Conservation (phyloP, 2,888 invertebrate genomes). For the Psococerastis gibbosa region DNA sequence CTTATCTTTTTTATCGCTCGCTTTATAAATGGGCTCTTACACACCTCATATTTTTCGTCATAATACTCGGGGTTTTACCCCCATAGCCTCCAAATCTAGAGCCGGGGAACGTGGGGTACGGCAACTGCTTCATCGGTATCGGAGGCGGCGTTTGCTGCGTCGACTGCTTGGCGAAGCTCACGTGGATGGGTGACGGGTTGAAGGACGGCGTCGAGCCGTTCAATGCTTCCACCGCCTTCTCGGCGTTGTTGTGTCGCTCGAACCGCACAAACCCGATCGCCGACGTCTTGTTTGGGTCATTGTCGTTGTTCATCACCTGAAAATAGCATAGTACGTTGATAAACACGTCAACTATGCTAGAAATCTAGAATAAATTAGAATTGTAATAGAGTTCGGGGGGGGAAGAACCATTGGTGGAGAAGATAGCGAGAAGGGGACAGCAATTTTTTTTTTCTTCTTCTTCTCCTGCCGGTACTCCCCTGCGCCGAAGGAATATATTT, state of each 20-base stretch:
- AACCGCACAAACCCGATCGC: slow-evolving; percentile 35
- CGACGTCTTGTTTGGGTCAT: slow-evolving; percentile 32
- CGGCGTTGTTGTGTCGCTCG: slow-evolving; percentile 33
- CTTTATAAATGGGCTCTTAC: too few species aligned
- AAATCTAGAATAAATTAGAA: too few species aligned
- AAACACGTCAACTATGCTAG: too few species aligned
- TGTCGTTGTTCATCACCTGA: slow-evolving; percentile 4
- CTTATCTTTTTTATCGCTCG: too few species aligned
- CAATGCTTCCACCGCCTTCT: slow-evolving; percentile 32
- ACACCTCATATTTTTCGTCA: slow-evolving; percentile 1
- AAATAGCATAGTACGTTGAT: too few species aligned
- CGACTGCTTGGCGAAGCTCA: slow-evolving; percentile 35
- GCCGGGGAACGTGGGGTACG: neutral
- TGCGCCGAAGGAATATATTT: too few species aligned
- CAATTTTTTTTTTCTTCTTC: too few species aligned
- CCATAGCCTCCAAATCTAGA: neutral
- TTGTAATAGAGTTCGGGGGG: too few species aligned
- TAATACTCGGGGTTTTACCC: neutral
- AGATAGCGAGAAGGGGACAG: too few species aligned
- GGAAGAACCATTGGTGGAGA: too few species aligned
- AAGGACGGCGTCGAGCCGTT: slow-evolving; percentile 33
- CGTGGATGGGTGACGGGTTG: slow-evolving; percentile 34
- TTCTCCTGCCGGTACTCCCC: too few species aligned
- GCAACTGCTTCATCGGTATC: neutral
- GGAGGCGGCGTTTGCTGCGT: neutral